phyloP scores from a whole-genome alignment of 1,140 invertebrate genomes.

The Chionoecetes opilio region DNA sequence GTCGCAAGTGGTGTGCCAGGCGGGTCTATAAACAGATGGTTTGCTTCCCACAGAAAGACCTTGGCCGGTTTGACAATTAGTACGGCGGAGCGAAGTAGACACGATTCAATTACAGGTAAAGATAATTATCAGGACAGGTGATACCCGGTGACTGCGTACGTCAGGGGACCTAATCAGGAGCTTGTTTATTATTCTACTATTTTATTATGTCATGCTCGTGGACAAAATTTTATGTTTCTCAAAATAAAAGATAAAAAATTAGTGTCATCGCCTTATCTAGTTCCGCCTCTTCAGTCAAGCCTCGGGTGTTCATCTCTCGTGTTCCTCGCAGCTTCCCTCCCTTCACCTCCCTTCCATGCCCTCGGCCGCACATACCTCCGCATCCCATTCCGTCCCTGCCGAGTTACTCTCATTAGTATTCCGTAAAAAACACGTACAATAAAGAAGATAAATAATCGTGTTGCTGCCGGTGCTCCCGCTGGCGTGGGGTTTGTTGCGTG shows the following conservation, averaged over 20 bases:
- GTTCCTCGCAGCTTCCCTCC: not conserved
- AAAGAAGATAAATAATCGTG: not conserved
- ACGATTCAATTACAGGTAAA: not conserved
- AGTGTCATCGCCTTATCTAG: not conserved
- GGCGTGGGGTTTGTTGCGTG: not conserved
- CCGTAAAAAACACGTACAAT: not conserved
- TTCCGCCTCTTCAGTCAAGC: not conserved
- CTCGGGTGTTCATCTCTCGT: not conserved
- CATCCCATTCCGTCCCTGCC: not conserved
- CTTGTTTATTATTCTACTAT: not conserved
- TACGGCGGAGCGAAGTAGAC: not conserved
- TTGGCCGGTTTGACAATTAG: not conserved
- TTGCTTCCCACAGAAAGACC: not conserved
- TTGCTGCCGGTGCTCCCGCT: not conserved
- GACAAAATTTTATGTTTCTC: not conserved
- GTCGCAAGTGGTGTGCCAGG: too few relatives aligned
- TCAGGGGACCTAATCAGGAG: not conserved
- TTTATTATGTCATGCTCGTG: not conserved
- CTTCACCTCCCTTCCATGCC: not conserved
- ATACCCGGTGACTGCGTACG: not conserved
- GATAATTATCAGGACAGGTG: not conserved
- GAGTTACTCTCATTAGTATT: constrained; percentile 30
- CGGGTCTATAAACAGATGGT: not conserved
- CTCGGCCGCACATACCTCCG: not conserved
- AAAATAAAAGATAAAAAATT: not conserved